Percentiles rank a stretch among this genome's conserved stretches.
phyloP scores from a whole-genome alignment of 35 echinoderm and acorn worm genomes.

The Holothuria glaberrima region DNA sequence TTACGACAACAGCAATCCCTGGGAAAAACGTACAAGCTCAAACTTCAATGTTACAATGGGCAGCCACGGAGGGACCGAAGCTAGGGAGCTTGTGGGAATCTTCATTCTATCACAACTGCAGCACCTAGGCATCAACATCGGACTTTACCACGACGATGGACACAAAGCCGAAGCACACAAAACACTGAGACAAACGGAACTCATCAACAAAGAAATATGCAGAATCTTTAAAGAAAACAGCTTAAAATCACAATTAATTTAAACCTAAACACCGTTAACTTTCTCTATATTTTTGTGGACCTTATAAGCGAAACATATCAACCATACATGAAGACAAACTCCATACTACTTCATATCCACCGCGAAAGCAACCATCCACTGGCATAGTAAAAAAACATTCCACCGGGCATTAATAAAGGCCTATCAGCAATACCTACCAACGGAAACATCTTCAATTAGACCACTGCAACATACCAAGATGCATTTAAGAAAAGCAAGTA shows the following conservation, averaged over 20 bases:
- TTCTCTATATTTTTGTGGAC: not conserved
- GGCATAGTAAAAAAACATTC: not conserved
- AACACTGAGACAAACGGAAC: not conserved
- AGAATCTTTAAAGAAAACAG: too few species aligned
- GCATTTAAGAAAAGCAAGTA: too few species aligned
- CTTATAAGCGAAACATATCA: not conserved
- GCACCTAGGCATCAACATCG: too few species aligned
- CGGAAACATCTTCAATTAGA: not conserved
- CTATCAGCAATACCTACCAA: not conserved
- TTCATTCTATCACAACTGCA: not conserved
- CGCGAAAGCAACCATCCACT: not conserved
- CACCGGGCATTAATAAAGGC: not conserved
- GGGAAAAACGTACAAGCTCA: too few species aligned
- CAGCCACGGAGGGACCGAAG: not conserved
- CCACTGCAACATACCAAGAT: not conserved
- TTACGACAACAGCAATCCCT: not conserved
- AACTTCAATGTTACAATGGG: not conserved
- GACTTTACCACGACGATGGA: not conserved
- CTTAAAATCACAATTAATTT: too few species aligned
- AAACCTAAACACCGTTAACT: not conserved
- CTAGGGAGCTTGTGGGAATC: not conserved
- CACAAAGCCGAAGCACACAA: not conserved
- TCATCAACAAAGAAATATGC: too few species aligned
- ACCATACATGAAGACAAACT: conserved; percentile 1
- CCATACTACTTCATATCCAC: not conserved